phyloP scores from a whole-genome alignment of 2,797 vertebrate species.

The Myotis planiceps region DNA sequence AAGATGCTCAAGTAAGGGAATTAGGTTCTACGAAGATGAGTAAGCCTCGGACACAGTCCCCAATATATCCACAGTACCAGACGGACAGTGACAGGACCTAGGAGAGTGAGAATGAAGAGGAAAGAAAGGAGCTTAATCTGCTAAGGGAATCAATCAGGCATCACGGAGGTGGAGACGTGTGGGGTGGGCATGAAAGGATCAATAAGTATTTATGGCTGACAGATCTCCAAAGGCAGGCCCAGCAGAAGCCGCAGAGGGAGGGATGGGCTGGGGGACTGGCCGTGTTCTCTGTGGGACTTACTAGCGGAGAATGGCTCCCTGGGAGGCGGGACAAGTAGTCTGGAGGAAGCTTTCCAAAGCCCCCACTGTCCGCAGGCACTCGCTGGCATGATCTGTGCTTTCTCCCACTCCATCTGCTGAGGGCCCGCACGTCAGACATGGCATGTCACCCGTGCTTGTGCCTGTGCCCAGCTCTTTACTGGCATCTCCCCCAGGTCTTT shows the following conservation, averaged over 20 bases:
- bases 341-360: neutral
- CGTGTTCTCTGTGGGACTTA: neutral
- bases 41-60: neutral
- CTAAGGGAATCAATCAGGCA: neutral
- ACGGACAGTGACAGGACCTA: neutral
- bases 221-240: neutral
- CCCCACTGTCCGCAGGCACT: neutral
- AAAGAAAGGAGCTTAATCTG: neutral
- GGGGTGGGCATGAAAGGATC: neutral
- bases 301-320: neutral
- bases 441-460: neutral
- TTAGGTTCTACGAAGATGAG: neutral
- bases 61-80: neutral
- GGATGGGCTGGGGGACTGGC: neutral
- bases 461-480: neutral
- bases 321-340: neutral
- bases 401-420: no score
- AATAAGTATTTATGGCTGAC: neutral
- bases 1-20: neutral
- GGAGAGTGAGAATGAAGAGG: neutral
- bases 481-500: neutral
- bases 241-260: neutral
- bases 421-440: fast-evolving
- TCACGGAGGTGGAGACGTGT: neutral
- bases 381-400: neutral